Percentiles rank a stretch among this genome's conserved stretches.
These are phyloP conservation scores for Lutjanus campechanus DNA, from an alignment of 2,797 vertebrate species.

Conservation along the genomic window DNA sequence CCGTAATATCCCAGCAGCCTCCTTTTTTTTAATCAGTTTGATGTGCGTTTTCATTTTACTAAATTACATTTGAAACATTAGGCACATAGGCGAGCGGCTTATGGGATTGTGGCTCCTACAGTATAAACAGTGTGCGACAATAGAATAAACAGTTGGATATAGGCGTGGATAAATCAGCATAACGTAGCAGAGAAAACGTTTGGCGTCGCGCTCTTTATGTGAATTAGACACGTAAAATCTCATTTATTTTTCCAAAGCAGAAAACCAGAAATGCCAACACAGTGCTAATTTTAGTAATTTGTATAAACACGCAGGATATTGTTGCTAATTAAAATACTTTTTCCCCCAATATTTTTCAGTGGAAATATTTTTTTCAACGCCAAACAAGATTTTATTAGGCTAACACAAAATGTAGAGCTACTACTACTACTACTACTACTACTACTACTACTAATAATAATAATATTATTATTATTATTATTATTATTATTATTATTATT, in stretches of 20 bases:
- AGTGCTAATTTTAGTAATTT: neutral
- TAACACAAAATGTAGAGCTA: neutral
- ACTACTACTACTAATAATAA: neutral
- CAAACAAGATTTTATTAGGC: neutral
- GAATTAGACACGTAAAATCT: neutral
- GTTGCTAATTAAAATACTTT: neutral
- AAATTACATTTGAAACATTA: conserved; percentile 73
- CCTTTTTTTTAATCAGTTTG: conserved; percentile 81
- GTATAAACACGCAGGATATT: neutral
- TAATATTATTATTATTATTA: neutral
- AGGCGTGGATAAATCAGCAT: conserved; percentile 1
- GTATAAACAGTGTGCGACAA: conserved; percentile 32
- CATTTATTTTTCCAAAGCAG: neutral
- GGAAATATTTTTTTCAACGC: neutral
- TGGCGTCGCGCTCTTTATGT: neutral
- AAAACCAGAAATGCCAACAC: neutral
- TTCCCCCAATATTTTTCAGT: neutral
- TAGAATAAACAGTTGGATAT: conserved; percentile 39
- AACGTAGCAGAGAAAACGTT: neutral
- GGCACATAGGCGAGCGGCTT: conserved; percentile 45
- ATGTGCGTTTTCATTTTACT: conserved; percentile 79
- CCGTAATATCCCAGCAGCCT: conserved; percentile 58
- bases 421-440: neutral
- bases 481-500: neutral
- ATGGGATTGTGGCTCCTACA: conserved; percentile 47